These are phyloP conservation scores for Carabus problematicus DNA, from an alignment of 2,888 invertebrate genomes.

Conservation along the genomic window DNA sequence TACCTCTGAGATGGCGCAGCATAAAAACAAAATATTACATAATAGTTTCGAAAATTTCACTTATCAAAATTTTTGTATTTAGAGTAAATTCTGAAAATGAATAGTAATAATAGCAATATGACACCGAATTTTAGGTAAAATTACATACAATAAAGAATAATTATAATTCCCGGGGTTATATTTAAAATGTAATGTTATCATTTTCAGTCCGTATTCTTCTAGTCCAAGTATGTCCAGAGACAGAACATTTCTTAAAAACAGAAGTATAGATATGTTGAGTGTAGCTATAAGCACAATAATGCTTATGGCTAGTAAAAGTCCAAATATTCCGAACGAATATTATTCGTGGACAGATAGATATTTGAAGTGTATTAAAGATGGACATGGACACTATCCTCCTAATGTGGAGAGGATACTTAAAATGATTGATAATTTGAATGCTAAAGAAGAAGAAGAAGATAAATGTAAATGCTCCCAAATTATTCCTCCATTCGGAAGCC, in stretches of 20 bases:
- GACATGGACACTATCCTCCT: conserved; percentile 46
- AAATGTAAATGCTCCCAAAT: not conserved
- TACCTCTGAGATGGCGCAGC: conserved; percentile 16
- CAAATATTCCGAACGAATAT: conserved; percentile 45
- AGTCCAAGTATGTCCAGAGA: no score
- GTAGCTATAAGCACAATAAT: conserved; percentile 48
- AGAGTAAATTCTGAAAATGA: conserved; percentile 1
- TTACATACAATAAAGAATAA: no score
- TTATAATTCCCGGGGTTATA: no score
- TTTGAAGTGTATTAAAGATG: conserved; percentile 48
- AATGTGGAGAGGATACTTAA: conserved; percentile 48
- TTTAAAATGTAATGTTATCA: no score
- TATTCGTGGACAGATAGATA: conserved; percentile 46
- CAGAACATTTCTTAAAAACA: no score
- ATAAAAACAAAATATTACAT: no score
- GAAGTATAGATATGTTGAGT: conserved; percentile 47
- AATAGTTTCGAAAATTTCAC: not conserved
- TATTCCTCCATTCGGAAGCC: not conserved
- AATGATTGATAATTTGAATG: not conserved
- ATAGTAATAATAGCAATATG: not conserved
- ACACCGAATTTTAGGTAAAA: no score
- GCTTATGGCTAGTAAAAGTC: conserved; percentile 47
- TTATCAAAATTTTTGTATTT: conserved; percentile 12
- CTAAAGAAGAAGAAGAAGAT: not conserved
- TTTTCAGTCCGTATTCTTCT: no score